A percentile compares a stretch with the other conserved stretches of the same genome.
These are phyloP conservation scores for Apis dorsata DNA, from an alignment of 1,140 invertebrate species.

Conservation along the genomic window DNA sequence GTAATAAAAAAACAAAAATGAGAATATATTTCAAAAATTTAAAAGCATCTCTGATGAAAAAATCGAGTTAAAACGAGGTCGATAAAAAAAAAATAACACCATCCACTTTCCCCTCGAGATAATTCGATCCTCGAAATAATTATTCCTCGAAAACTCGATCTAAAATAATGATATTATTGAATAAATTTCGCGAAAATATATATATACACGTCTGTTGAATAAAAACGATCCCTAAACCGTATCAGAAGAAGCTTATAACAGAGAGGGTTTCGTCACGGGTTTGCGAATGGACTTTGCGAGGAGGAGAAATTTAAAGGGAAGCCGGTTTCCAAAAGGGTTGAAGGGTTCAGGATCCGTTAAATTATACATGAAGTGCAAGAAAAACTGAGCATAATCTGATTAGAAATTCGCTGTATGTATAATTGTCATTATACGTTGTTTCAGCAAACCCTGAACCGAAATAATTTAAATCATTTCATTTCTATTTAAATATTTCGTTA, in stretches of 20 bases:
- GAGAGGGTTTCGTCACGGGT: slow-evolving; percentile 3
- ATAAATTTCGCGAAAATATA: neutral
- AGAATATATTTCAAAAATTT: neutral
- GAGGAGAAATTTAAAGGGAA: slow-evolving; percentile 25
- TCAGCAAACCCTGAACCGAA: neutral
- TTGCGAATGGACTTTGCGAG: slow-evolving; percentile 1
- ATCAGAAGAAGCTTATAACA: slow-evolving; percentile 26
- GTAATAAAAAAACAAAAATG: too few species aligned
- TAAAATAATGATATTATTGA: neutral
- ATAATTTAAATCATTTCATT: too few species aligned
- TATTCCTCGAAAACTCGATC: neutral
- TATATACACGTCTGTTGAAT: neutral
- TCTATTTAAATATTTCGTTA: too few species aligned
- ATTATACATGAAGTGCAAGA: slow-evolving; percentile 26
- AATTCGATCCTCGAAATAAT: neutral
- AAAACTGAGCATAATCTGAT: slow-evolving; percentile 6
- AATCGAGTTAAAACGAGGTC: neutral
- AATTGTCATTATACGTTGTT: neutral
- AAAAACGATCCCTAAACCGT: slow-evolving; percentile 16
- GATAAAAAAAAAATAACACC: neutral
- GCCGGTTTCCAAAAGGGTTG: slow-evolving; percentile 11
- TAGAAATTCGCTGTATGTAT: neutral
- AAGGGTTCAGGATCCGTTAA: slow-evolving; percentile 18
- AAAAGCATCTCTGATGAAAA: neutral
- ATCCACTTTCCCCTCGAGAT: neutral